Conservation (phyloP, 2,888 invertebrate genomes). For the Hirtodrosophila confusa region DNA sequence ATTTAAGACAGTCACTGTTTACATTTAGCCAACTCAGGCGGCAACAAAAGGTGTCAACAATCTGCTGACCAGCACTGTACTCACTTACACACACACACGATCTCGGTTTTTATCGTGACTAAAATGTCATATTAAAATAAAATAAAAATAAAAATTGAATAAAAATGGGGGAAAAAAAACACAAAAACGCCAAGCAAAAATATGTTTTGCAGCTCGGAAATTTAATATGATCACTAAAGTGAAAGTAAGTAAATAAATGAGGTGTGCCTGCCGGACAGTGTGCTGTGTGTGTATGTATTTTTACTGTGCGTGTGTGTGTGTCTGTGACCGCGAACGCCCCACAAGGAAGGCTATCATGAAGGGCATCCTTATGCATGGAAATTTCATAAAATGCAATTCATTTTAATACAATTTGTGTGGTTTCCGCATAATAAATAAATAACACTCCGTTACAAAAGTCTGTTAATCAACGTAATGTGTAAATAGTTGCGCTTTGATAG, state of each 20-base stretch:
- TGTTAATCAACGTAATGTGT: too few relatives aligned
- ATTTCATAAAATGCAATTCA: slow-evolving; percentile 74
- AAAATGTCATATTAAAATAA: slow-evolving; percentile 70
- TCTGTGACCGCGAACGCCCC: slow-evolving; percentile 73
- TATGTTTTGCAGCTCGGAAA: slow-evolving; percentile 77
- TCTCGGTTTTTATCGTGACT: slow-evolving; percentile 51
- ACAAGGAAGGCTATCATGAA: slow-evolving; percentile 75
- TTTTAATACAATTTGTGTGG: slow-evolving; percentile 72
- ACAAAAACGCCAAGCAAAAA: slow-evolving; percentile 52
- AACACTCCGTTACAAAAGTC: slow-evolving; percentile 43
- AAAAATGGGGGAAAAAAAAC: slow-evolving; percentile 42
- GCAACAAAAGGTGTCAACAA: slow-evolving; percentile 44
- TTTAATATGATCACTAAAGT: slow-evolving; percentile 78
- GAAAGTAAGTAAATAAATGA: slow-evolving; percentile 71
- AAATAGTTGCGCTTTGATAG: too few relatives aligned
- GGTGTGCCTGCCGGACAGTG: slow-evolving; percentile 50
- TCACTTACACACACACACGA: not conserved
- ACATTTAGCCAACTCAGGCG: slow-evolving; percentile 11
- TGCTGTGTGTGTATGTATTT: not conserved
- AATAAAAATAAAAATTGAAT: slow-evolving; percentile 59
- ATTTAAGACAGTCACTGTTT: slow-evolving; percentile 54
- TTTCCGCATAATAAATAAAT: slow-evolving; percentile 66
- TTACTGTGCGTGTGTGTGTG: slow-evolving; percentile 29
- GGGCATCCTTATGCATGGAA: slow-evolving; percentile 76
- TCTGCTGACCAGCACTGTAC: slow-evolving; percentile 49